Evolutionary conservation across 2,797 vertebrate genomes (phyloP).

Genomic region (Paguma larvata): DNA sequence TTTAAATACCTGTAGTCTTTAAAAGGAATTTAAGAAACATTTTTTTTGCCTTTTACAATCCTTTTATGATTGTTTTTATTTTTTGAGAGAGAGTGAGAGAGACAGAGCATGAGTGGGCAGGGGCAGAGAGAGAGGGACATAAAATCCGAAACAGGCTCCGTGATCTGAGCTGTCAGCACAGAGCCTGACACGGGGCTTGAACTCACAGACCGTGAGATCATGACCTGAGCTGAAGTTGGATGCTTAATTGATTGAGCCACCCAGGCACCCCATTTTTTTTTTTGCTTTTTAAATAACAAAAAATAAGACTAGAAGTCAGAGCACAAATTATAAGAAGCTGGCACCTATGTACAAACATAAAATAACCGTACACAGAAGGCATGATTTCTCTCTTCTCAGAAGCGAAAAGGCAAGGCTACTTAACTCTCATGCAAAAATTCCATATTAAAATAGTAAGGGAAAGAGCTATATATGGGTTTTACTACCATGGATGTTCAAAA

Average conservation of each 20-base stretch:
- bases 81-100: too few species aligned
- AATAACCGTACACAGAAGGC: slow-evolving; percentile 4
- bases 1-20: not conserved
- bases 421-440: slow-evolving; percentile 49
- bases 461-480: slow-evolving; percentile 66
- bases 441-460: slow-evolving; percentile 68
- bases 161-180: too few species aligned
- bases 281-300: slow-evolving; percentile 11
- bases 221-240: too few species aligned
- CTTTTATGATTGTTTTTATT: too few species aligned
- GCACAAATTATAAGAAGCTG: slow-evolving; percentile 37
- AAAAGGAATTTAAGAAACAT: not conserved
- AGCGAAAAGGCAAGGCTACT: slow-evolving; percentile 19
- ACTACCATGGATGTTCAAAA: slow-evolving; percentile 66
- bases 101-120: too few species aligned
- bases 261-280: not conserved
- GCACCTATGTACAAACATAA: slow-evolving; percentile 40
- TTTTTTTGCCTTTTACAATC: not conserved
- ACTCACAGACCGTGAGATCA: too few species aligned
- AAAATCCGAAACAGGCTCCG: too few species aligned
- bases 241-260: too few species aligned
- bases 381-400: slow-evolving; percentile 17
- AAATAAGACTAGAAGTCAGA: not conserved
- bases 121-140: too few species aligned
- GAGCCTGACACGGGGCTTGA: too few species aligned